A percentile compares a stretch with the other conserved stretches of the same genome.
phyloP scores from a whole-genome alignment of 2,113 vertebrate species.

The Myotis lucifugus region DNA sequence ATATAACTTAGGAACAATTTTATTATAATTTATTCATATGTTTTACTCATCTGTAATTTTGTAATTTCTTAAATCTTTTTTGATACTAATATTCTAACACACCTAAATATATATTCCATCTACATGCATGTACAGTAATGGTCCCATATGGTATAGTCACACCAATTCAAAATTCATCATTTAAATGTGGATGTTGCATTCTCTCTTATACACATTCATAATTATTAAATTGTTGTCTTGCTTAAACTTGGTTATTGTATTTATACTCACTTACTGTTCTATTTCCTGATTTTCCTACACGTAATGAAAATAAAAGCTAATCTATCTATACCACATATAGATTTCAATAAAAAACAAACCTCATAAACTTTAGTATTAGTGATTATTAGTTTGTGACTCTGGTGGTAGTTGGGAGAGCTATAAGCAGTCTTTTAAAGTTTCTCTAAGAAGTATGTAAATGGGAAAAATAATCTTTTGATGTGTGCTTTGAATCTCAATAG shows the following conservation, averaged over 20 bases:
- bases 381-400: neutral
- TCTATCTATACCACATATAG: neutral
- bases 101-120: neutral
- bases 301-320: neutral
- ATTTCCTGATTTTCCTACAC: neutral
- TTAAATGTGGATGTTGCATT: neutral
- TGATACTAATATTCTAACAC: neutral
- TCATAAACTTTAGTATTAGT: neutral
- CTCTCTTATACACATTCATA: neutral
- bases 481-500: conserved; percentile 42
- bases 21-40: neutral
- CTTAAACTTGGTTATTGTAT: neutral
- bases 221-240: neutral
- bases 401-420: neutral
- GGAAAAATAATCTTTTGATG: conserved; percentile 23
- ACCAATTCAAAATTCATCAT: neutral
- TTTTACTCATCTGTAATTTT: neutral
- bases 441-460: conserved; percentile 4
- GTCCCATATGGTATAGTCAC: neutral
- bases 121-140: neutral
- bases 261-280: neutral
- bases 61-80: neutral
- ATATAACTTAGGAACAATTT: neutral
- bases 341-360: neutral
- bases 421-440: conserved; percentile 11